Conservation (phyloP, 2,797 vertebrate genomes). For the Tenualosa ilisha region DNA sequence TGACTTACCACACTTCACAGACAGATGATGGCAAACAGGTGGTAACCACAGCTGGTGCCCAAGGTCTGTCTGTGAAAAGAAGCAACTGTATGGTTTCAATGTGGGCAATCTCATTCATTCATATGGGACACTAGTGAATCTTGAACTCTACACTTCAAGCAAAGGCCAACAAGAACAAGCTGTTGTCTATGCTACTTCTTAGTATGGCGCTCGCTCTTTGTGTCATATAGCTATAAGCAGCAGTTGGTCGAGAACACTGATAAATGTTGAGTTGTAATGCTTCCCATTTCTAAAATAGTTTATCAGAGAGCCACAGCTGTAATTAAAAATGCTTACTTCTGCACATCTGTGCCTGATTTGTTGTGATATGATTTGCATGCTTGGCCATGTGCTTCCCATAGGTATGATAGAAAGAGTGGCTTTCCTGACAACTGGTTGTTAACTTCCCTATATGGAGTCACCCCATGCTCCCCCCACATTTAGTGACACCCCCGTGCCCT, state of each 20-base stretch:
- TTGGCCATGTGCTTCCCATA: not conserved
- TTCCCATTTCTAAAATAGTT: not conserved
- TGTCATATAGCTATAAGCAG: no score
- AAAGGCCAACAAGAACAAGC: not conserved
- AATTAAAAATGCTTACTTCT: not conserved
- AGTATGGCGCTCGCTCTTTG: not conserved
- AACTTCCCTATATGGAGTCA: not conserved
- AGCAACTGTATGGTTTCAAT: not conserved
- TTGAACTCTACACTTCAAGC: not conserved
- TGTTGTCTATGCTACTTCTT: not conserved
- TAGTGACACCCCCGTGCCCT: not conserved
- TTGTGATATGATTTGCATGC: not conserved
- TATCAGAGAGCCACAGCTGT: not conserved
- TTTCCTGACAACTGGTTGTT: not conserved
- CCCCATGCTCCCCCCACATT: not conserved
- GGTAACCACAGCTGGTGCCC: conserved; percentile 12
- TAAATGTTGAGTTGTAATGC: not conserved
- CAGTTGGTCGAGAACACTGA: not conserved
- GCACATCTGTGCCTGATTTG: not conserved
- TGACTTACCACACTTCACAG: not conserved
- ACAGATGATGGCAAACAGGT: conserved; percentile 18
- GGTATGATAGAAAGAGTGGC: not conserved
- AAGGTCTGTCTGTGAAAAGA: not conserved
- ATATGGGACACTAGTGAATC: not conserved
- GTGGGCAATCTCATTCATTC: not conserved